Base-by-base conservation (phyloP, 2,888 invertebrate species). In the Erannis defoliaria region DNA sequence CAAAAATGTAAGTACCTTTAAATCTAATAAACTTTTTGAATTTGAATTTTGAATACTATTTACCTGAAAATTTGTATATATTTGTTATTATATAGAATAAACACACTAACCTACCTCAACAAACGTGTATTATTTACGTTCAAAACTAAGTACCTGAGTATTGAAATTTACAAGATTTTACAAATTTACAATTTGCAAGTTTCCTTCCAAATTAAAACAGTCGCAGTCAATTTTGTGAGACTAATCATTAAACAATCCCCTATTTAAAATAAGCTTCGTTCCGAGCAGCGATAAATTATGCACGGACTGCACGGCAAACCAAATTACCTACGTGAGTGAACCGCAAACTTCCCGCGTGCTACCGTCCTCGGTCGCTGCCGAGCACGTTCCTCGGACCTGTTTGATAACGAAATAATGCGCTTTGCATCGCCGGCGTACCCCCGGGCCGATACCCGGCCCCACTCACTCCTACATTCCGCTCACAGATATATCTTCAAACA, bases 401-500 rank as follows among this genome's bases (percentile, higher is more conserved):
- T 61, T 51, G 61, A 62, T 62, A 62, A 56, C 55, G 46, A 62
- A 62, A 56, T 62, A 62, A 62, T 61, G 55, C 60, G 42, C 55
- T 31, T 38, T 55, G 61, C 61, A 56, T 51, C 61, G 42, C 48
- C 38, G 31, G 33, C 43, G 43, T 26, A 37, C 29, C 60, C 59
- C 42, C 53, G 21, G 55, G 60, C 42, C 12, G 42, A n/a, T 42
- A 21, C 21, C 19, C 19, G 19, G 38, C 18, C 38, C 40, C 58
- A 67, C 56, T 66, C 57, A 62, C 67, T 68, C 63, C 64, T 43
- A 55, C 58, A 62, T 66, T 60, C 63, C 38, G 45, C 51, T 38
- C 21, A 62, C 65, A 76, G 70, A 75, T 70, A 75, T 62, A 56
- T 57, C 48, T 37, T 23, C 40, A 37, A 43, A 46, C 48, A 48